Base-by-base conservation (phyloP, 2,888 invertebrate species). In the Peribatodes rhomboidaria region DNA sequence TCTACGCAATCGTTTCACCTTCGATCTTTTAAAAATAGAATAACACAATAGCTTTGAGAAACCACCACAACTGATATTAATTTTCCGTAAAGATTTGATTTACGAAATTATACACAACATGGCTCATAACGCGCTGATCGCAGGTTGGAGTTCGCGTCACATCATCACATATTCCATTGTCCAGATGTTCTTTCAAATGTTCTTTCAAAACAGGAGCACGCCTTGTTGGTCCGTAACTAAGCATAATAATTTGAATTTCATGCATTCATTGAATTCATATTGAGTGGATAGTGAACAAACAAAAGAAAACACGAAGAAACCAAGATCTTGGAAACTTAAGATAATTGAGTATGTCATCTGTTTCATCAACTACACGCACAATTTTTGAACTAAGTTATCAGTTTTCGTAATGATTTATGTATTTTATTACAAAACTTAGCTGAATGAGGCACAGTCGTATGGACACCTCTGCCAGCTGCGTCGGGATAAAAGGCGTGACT, bases 241-340 rank as follows among this genome's bases (percentile, higher is more conserved):
- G 44, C 39, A 69, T 67, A 49, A 69, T 67, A 49, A 69, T 67
- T 67, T 69, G 65, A 71, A 71, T 66, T 71, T 69, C 69, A 66
- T 37, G 37, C 31, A 47, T 33, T n/a, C 20, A n/a, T 41, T 37
- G 37, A 22, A 47, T 33, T n/a, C 20, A n/a, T 41, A 37, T 56
- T 18, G 55, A 57, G 27, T 52, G 41, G 20, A 20, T 52, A 46
- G 20, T 9, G 31, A 35, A 31, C 41, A 35, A 59, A 53, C 39
- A 61, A 52, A 67, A 66, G 37, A 56, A 66, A 56, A 50, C 18
- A 13, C 13, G 33, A 35, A 35, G 50, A 35, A 35, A 13, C 35
- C 10, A 31, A 47, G 31, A 50, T 41, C 42, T 57, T 46, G 60
- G 44, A 68, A 49, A 31, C 47, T 31, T 2, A 13, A 46, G 7